Percentiles rank a stretch among this genome's conserved stretches.
phyloP scores from a whole-genome alignment of 2,113 vertebrate genomes.

The Passerina amoena region DNA sequence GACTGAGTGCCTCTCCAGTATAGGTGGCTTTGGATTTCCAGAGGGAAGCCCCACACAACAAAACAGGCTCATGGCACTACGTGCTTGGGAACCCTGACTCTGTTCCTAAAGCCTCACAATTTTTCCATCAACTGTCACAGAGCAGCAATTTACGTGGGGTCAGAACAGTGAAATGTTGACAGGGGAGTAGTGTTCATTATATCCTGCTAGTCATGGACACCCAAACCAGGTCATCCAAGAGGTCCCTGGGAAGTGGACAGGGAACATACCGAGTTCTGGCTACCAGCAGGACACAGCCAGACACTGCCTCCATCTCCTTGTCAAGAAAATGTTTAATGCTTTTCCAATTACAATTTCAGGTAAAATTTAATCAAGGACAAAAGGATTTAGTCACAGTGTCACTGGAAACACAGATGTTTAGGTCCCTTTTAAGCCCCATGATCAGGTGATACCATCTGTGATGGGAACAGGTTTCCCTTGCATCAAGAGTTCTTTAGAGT shows the following conservation, averaged over 20 bases:
- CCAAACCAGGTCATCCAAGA: not conserved
- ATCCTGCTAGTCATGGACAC: not conserved
- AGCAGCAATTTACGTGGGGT: not conserved
- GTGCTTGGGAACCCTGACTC: not conserved
- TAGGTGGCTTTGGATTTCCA: not conserved
- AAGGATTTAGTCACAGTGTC: not conserved
- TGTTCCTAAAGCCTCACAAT: not conserved
- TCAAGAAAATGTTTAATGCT: not conserved
- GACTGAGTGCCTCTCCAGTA: not conserved
- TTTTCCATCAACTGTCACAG: not conserved
- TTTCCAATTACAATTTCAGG: not conserved
- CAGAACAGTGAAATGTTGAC: not conserved
- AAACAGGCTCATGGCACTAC: not conserved
- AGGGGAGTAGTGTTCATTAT: not conserved
- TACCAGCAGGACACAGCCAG: not conserved
- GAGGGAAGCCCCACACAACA: not conserved
- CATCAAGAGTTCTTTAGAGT: not conserved
- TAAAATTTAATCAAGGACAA: not conserved
- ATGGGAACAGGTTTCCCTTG: not conserved
- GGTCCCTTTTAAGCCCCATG: not conserved
- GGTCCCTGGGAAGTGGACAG: no score
- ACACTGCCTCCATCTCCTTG: not conserved
- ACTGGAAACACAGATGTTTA: accelerated
- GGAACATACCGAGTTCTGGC: not conserved
- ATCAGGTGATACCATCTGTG: not conserved